Evolutionary conservation across 2,888 invertebrate species (phyloP), one percentile per base, ranked within the genome.

Genomic region (Tenthredo mesomela): DNA sequence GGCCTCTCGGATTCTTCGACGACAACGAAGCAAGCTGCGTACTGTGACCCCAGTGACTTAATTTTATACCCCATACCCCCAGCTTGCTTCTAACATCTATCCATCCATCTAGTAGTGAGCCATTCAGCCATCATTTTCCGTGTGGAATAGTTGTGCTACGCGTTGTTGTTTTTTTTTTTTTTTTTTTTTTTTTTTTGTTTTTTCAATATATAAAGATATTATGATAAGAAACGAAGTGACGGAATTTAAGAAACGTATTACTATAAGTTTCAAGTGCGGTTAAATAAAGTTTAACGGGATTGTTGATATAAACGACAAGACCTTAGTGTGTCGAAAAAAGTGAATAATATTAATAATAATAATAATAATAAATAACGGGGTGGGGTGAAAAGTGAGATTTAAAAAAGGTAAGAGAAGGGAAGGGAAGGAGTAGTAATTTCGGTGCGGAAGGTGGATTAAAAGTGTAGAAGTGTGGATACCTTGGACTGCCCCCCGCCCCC

Each of bases 401-500:
- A 25, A 65, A 47, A 25, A 29, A 29, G 50, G 25, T n/a, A 67
- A 71, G 25, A 67, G 71, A 71, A 78, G 71, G 78, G 82, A 73
- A 50, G 85, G 84, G 37, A 85, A 75, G 21, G 71, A n/a, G 71
- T 82, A 82, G 71, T 82, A 82, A 82, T 89, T 54, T 90, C 88
- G 89, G 91, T 90, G 90, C 88, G 89, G 89, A 88, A 88, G 91
- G 92, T 92, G 92, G 90, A 90, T 89, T 88, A 91, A 89, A 92
- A 93, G 93, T 93, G 93, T 92, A 91, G 91, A 93, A 93, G 93
- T 93, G 93, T 93, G 93, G 93, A 93, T 93, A 93, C 93, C 93
- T 91, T 92, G 91, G 93, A 93, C 93, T 92, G 91, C 91, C 94
- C 93, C 93, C 93, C 93, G 93, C 93, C 94, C 92, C 93, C 93